Conservation (phyloP, 2,113 vertebrate species). For the Myocastor coypus region DNA sequence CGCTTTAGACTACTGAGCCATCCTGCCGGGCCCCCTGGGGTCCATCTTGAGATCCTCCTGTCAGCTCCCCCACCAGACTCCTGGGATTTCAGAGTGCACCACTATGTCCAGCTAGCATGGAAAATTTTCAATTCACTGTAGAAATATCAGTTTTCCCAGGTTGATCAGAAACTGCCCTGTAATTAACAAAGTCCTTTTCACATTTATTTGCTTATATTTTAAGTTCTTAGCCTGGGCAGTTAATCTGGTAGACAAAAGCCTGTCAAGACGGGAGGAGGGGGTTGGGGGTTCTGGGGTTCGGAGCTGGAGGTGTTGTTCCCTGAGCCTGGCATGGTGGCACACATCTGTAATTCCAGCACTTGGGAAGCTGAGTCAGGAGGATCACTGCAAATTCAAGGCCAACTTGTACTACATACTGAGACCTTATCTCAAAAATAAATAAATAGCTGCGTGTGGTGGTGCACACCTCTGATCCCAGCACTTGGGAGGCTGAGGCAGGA, state of each 20-base stretch:
- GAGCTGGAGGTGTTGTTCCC: neutral
- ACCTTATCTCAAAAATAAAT: neutral
- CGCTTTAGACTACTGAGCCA: too few species aligned
- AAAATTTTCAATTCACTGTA: neutral
- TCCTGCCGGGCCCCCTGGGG: too few species aligned
- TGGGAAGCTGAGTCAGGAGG: neutral
- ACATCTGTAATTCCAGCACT: neutral
- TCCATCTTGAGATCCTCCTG: neutral
- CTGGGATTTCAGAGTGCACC: neutral
- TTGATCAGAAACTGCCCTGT: neutral
- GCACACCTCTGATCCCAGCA: neutral
- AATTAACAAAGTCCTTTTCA: neutral
- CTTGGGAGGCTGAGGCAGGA: neutral
- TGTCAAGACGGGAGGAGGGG: neutral
- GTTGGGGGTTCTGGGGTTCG: too few species aligned
- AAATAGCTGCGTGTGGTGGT: too few species aligned
- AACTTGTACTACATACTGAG: neutral
- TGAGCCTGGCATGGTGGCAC: neutral
- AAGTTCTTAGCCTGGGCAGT: neutral
- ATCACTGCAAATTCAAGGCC: too few species aligned
- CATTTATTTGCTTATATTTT: neutral
- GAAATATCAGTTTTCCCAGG: neutral
- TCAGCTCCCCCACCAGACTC: neutral
- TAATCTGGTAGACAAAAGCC: conserved; percentile 11
- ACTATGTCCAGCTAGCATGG: neutral